These are phyloP conservation scores for Beroe ovata DNA, from an alignment of 37 sponge, comb jelly and placozoan genomes.

Conservation along the genomic window DNA sequence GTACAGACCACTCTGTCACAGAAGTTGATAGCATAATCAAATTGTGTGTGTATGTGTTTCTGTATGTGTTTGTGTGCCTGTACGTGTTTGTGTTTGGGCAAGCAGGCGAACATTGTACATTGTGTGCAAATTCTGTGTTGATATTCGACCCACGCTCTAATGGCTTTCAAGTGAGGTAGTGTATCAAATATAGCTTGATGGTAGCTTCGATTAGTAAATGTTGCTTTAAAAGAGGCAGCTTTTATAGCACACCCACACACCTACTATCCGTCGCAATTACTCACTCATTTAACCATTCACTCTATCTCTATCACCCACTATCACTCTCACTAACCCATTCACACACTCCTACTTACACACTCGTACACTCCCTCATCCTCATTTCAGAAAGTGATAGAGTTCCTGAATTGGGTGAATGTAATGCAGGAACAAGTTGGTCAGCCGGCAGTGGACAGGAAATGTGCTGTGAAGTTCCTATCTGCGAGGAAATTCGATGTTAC, in stretches of 20 bases:
- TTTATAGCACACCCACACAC: neutral
- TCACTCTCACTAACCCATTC: no score
- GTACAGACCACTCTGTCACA: no score
- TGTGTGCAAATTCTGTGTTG: neutral
- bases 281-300: no score
- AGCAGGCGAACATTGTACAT: no score
- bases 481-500: slow-evolving; percentile 41
- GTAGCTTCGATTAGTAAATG: neutral
- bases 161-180: neutral
- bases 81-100: no score
- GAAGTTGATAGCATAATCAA: no score
- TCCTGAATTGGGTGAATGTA: slow-evolving; percentile 45
- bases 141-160: neutral
- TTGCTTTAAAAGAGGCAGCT: neutral
- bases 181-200: neutral
- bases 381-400: slow-evolving; percentile 59
- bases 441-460: slow-evolving; percentile 42
- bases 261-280: no score
- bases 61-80: no score
- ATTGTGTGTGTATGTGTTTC: no score
- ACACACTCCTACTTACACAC: no score
- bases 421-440: slow-evolving; percentile 49
- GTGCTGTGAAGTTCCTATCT: slow-evolving; percentile 49
- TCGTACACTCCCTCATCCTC: no score
- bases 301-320: no score